A percentile compares a stretch with the other conserved stretches of the same genome.
phyloP scores from a whole-genome alignment of 2,797 vertebrate species.

The Sebastes vulpes region DNA sequence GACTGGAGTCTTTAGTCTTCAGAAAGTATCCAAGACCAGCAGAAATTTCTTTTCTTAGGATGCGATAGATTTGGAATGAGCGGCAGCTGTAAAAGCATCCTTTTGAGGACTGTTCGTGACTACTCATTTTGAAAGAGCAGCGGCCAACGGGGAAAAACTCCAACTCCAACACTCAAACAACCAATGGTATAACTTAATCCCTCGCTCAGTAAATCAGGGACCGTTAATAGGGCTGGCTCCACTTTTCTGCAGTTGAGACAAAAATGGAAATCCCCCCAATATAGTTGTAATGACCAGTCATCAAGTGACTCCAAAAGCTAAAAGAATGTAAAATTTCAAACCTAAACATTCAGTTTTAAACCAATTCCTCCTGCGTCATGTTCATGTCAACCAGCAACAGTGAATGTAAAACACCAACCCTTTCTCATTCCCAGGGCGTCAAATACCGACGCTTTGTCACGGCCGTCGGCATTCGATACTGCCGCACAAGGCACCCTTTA shows the following conservation, averaged over 20 bases:
- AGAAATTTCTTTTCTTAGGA: background rate
- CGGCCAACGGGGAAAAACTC: no score
- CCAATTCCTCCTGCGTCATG: background rate
- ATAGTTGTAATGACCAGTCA: background rate
- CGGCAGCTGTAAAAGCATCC: background rate
- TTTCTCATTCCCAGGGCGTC: no score
- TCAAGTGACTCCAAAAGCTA: background rate
- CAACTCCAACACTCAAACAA: no score
- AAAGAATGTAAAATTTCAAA: background rate
- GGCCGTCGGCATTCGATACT: no score
- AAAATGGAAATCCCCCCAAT: background rate
- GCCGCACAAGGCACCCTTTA: no score
- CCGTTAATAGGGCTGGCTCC: background rate
- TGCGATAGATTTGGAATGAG: background rate
- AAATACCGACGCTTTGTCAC: no score
- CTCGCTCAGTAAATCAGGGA: no score
- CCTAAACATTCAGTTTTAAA: background rate
- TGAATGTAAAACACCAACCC: no score
- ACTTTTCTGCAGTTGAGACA: background rate
- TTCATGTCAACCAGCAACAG: no score
- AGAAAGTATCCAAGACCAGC: background rate
- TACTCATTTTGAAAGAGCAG: no score
- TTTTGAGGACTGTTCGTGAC: no score
- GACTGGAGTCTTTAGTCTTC: background rate
- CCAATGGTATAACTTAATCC: background rate